A percentile compares a stretch with the other conserved stretches of the same genome.
Evolutionary conservation across 2,888 invertebrate genomes (phyloP).

Genomic region (Heteromurus nitidus): DNA sequence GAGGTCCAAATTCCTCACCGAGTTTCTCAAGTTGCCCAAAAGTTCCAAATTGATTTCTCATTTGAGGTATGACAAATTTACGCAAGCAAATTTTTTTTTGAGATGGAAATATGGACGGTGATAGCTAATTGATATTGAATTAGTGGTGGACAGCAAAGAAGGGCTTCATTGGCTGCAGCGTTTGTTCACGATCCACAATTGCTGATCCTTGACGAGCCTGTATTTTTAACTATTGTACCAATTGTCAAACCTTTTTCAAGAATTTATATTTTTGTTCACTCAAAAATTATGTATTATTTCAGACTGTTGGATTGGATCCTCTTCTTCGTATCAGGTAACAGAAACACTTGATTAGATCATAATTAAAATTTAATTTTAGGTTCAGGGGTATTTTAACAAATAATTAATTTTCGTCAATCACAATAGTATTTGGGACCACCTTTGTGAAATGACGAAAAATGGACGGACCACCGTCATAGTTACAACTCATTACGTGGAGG

Average conservation of each 20-base stretch:
- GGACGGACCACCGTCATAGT: slow-evolving; percentile 63
- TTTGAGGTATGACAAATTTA: not conserved
- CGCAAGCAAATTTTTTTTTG: not conserved
- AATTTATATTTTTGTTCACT: too few species aligned
- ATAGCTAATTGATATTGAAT: not conserved
- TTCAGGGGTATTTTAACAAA: not conserved
- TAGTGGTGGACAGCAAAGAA: slow-evolving; percentile 76
- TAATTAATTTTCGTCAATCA: not conserved
- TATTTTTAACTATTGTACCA: not conserved
- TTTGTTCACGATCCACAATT: slow-evolving; percentile 76
- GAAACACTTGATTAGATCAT: not conserved
- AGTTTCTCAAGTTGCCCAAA: slow-evolving; percentile 90
- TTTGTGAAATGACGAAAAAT: slow-evolving; percentile 50
- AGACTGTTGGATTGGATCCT: slow-evolving; percentile 89
- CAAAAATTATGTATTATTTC: not conserved
- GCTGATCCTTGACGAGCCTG: slow-evolving; percentile 90
- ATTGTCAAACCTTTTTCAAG: too few species aligned
- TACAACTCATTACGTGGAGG: slow-evolving; percentile 69
- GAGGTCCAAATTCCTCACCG: slow-evolving; percentile 88
- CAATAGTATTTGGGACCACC: slow-evolving; percentile 65
- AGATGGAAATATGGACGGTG: not conserved
- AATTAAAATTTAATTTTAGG: not conserved
- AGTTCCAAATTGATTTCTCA: slow-evolving; percentile 76
- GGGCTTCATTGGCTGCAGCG: slow-evolving; percentile 76
- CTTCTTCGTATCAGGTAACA: slow-evolving; percentile 86